A percentile compares a stretch with the other conserved stretches of the same genome.
These are phyloP conservation scores for Collichthys lucidus DNA, from an alignment of 2,113 vertebrate genomes.

Conservation along the genomic window DNA sequence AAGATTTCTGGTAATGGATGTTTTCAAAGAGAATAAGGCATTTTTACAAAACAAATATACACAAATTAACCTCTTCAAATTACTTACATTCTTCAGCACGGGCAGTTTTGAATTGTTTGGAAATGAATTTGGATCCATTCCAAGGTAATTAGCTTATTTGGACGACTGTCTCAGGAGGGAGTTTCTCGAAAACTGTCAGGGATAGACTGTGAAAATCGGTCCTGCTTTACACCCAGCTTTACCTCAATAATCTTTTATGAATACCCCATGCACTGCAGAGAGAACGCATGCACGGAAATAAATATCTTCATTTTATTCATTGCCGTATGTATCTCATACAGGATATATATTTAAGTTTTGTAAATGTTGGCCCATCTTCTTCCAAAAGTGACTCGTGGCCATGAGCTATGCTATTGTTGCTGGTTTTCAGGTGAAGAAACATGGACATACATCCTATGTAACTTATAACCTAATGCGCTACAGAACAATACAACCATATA, in stretches of 20 bases:
- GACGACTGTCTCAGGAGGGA: slow-evolving; percentile 39
- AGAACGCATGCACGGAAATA: slow-evolving; percentile 7
- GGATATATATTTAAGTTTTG: background rate
- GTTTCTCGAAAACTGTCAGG: slow-evolving; percentile 38
- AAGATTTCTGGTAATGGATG: background rate
- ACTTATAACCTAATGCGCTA: background rate
- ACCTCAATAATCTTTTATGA: slow-evolving; percentile 1
- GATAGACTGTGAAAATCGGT: background rate
- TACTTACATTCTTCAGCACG: slow-evolving; percentile 10
- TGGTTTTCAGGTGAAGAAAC: background rate
- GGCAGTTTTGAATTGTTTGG: slow-evolving; percentile 20
- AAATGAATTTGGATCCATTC: slow-evolving; percentile 46
- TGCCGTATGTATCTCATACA: background rate
- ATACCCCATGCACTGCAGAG: background rate
- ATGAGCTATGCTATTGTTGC: background rate
- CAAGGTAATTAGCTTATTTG: slow-evolving; percentile 55
- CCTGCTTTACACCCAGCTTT: slow-evolving; percentile 3
- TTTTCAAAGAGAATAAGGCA: slow-evolving; percentile 3
- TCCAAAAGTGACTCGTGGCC: background rate
- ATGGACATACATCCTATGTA: background rate
- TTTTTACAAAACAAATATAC: background rate
- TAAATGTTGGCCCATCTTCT: background rate
- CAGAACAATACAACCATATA: background rate
- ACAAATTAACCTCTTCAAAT: slow-evolving; percentile 17
- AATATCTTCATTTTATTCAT: background rate